Evolutionary conservation across 2,113 vertebrate species (phyloP).

Genomic region (Catharus fuscescens): DNA sequence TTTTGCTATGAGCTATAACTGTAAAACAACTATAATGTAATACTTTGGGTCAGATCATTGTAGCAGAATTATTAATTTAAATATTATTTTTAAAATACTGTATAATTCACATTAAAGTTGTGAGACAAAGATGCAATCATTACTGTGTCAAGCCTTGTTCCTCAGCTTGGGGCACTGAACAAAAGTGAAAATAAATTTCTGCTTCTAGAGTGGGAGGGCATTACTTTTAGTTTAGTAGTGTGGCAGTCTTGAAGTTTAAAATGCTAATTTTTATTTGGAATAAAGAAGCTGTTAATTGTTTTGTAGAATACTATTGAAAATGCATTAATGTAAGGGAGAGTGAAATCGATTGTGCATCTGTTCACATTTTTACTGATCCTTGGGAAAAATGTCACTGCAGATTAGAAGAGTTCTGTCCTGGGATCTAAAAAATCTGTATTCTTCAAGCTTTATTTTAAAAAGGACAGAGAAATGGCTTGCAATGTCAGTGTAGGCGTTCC

Average conservation of each 20-base stretch:
- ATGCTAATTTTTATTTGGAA: background rate
- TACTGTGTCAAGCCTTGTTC: background rate
- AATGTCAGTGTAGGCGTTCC: background rate
- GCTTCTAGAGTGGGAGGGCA: background rate
- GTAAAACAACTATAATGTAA: background rate
- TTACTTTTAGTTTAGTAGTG: background rate
- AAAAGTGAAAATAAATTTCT: background rate
- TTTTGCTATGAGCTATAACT: background rate
- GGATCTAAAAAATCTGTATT: background rate
- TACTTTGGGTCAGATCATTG: background rate
- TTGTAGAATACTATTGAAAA: constrained; percentile 15
- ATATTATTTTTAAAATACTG: background rate
- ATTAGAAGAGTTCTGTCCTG: background rate
- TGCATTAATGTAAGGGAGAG: background rate
- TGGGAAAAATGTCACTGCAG: background rate
- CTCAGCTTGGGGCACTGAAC: background rate
- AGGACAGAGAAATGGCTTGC: background rate
- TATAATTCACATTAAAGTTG: background rate
- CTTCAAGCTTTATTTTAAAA: background rate
- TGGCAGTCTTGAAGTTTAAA: background rate
- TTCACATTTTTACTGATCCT: background rate
- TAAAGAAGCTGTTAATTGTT: constrained; percentile 10
- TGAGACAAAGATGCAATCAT: background rate
- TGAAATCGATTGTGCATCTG: background rate
- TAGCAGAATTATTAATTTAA: background rate